Percentiles rank a stretch among this genome's conserved stretches.
phyloP scores from a whole-genome alignment of 2,888 invertebrate species.

The Seira musarum region DNA sequence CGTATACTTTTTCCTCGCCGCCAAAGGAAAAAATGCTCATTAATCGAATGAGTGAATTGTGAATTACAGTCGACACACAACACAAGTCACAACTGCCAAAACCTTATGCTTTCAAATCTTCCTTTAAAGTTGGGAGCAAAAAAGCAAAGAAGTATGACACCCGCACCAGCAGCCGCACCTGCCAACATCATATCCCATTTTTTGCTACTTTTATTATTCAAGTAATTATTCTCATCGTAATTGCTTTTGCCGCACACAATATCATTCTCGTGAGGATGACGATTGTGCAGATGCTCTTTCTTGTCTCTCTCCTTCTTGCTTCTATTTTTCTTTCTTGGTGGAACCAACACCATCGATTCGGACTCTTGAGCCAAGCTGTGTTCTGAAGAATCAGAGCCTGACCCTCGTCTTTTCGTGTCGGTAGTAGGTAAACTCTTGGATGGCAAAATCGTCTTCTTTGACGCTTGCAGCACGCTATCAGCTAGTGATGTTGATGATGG shows the following conservation, averaged over 20 bases:
- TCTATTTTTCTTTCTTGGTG: not conserved
- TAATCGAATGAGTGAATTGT: conserved; percentile 34
- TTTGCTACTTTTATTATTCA: conserved; percentile 8
- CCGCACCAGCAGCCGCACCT: conserved; percentile 44
- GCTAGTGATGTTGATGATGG: not conserved
- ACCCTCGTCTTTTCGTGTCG: not conserved
- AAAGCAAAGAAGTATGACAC: conserved; percentile 40
- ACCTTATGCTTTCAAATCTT: conserved; percentile 32
- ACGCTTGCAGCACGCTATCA: not conserved
- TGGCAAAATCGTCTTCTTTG: not conserved
- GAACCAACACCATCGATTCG: not conserved
- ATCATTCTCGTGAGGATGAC: not conserved
- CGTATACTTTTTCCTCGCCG: conserved; percentile 13
- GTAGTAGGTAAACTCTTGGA: not conserved
- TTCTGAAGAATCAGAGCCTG: not conserved
- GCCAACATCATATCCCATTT: conserved; percentile 48
- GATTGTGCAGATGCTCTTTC: not conserved
- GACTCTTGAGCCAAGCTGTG: too few species aligned
- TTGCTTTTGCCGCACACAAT: not conserved
- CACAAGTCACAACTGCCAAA: conserved; percentile 53
- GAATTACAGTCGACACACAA: too few species aligned
- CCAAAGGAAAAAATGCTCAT: conserved; percentile 29
- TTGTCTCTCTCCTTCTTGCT: not conserved
- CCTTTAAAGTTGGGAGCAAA: conserved; percentile 34
- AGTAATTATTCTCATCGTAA: conserved; percentile 11